Evolutionary conservation across 1,140 invertebrate species (phyloP), one percentile per base, ranked within the genome.

Genomic region (Zaprionus davidi): DNA sequence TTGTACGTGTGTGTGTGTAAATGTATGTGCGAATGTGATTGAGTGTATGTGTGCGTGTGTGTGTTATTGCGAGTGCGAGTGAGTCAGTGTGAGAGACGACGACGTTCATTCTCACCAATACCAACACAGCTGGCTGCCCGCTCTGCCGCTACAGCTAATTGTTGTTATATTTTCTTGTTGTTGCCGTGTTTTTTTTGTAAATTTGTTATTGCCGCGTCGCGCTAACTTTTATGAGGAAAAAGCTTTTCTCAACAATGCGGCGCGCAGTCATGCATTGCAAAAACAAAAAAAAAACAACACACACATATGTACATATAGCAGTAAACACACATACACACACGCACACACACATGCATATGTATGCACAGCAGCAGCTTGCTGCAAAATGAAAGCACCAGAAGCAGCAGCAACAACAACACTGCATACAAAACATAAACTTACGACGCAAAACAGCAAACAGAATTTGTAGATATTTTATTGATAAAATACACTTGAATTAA

Each of bases 311-410:
- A 72, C 34, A 41, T 28, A 78, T 67, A 76, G 78, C 77, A 84
- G 73, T 75, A 81, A 67, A 78, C 77, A 67, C 60, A 70, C 77
- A 67, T 44, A 65, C 57, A 49, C 36, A 58, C 22, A 58, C 9
- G 2, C 38, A 56, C 15, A 38, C 20, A 56, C 17, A 51, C 6
- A 60, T 34, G 26, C 20, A 36, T 13, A n/a, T 64, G 72, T 60
- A 72, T 65, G 59, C 66, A 67, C 38, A 17, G n/a, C 34, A 56
- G 51, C 67, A 82, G 80, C 65, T 84, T 81, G 78, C 81, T 84
- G 78, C 78, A 85, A 84, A 81, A 84, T 75, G 75, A 81, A 85
- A 85, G 81, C 81, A 84, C 49, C 76, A 85, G 78, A 63, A 85
- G 68, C 72, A 68, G 13, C 62, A 79, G 51, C 81, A 84, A 71